Evolutionary conservation across 2,113 vertebrate genomes (phyloP).

Genomic region (Syrmaticus mikado): DNA sequence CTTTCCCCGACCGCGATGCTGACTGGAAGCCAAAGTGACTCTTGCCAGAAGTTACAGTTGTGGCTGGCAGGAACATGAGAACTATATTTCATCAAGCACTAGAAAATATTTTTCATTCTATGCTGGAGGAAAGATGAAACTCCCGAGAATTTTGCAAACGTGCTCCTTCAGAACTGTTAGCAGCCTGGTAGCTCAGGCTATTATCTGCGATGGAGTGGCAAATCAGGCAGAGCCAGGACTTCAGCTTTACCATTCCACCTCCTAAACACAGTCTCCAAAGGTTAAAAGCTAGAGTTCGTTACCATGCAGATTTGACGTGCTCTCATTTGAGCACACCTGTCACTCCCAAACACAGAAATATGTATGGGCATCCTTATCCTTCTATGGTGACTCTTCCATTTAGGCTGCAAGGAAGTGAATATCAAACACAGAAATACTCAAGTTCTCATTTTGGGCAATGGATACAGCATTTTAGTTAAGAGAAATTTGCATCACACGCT

Average conservation of each 20-base stretch:
- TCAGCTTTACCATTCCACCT: not conserved
- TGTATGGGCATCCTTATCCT: not conserved
- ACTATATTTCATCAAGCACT: not conserved
- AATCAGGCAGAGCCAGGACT: not conserved
- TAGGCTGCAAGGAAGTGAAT: not conserved
- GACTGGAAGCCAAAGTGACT: constrained; percentile 7
- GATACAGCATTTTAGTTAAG: not conserved
- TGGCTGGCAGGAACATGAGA: constrained; percentile 24
- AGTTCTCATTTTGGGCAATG: not conserved
- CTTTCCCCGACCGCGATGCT: not conserved
- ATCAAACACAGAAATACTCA: not conserved
- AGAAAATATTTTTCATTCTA: constrained; percentile 12
- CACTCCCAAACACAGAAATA: not conserved
- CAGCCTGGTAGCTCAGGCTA: not conserved
- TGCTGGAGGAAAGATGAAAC: not conserved
- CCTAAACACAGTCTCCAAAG: not conserved
- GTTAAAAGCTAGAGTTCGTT: not conserved
- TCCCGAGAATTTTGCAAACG: not conserved
- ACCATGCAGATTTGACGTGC: fast-evolving
- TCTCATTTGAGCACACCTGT: not conserved
- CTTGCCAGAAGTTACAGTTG: constrained; percentile 32
- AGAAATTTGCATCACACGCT: not conserved
- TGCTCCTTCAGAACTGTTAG: not conserved
- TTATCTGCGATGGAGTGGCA: not conserved
- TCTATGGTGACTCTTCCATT: not conserved